Conservation (phyloP, 2,797 vertebrate genomes). For the Melanotaenia boesemani region DNA sequence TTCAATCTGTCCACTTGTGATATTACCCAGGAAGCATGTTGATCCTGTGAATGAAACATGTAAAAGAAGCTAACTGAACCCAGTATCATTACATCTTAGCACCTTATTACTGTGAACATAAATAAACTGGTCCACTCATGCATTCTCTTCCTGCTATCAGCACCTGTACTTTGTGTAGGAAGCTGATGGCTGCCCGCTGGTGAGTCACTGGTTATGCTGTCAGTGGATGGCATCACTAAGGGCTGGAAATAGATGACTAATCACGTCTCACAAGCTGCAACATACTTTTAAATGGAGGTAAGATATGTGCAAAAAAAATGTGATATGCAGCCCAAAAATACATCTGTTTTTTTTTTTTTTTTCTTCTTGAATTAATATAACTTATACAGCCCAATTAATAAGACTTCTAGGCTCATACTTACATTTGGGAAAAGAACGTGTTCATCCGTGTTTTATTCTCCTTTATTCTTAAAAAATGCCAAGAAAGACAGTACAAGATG, state of each 20-base stretch:
- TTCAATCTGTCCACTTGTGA: neutral
- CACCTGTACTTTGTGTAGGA: conserved; percentile 44
- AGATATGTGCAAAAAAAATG: neutral
- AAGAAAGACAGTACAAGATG: no score
- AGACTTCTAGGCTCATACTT: no score
- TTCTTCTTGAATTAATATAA: neutral
- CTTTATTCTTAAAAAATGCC: no score
- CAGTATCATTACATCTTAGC: neutral
- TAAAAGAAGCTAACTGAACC: neutral
- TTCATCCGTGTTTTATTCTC: no score
- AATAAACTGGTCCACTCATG: conserved; percentile 18
- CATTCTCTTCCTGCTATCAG: conserved; percentile 31
- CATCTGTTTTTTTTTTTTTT: neutral
- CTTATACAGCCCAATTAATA: no score
- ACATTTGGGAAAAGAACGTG: no score
- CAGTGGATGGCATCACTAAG: conserved; percentile 31
- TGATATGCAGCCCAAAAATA: neutral
- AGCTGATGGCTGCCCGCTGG: neutral
- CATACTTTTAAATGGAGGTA: neutral
- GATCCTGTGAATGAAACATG: neutral
- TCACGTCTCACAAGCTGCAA: neutral
- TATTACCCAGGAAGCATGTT: neutral
- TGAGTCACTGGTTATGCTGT: conserved; percentile 47
- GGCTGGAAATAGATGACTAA: conserved; percentile 48
- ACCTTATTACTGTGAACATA: conserved; percentile 28